Base-by-base conservation (phyloP, 2,797 vertebrate species). In the Apogon hyalosoma region DNA sequence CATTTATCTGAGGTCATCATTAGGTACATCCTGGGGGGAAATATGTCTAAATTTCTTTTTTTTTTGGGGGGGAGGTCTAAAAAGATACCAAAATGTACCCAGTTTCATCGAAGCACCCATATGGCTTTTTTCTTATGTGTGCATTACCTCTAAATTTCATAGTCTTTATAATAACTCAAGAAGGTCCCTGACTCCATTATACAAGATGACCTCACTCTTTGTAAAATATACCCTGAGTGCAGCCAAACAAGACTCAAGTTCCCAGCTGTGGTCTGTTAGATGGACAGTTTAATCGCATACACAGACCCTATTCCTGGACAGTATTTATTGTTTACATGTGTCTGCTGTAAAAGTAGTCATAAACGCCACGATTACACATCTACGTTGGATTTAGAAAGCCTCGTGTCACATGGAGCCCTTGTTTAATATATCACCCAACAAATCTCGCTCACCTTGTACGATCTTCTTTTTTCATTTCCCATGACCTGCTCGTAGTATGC, bases 381-480 rank as follows among this genome's bases (percentile, higher is more conserved):
- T n/a, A 58, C 49, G 31, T 33, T 65, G 43, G 64, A 21, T 68
- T 41, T 33, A 38, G 52, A 56, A 5, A 52, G 54, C 38, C 4
- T 13, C 63, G 2, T 54, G 51, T 69, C 53, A 58, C 18, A 11
- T 51, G 38, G n/a, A 52, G 19, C 42, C 40, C 33, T 46, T 21
- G 38, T 68, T 66, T 51, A 38, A 68, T 76, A 49, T 55, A 54
- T 79, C 58, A 42, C 53, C 57, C n/a, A 53, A 62, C 15, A 67
- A 56, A 79, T 67, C 19, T 60, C n/a, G 36, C 46, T 72, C 45
- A 7, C 21, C 18, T 2, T 19, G 11, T 56, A 21, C 12, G 59
- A 1, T 31, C 6, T 45, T 15, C 38, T 19, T 63, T 41, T 68
- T 18, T 75, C 66, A 62, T 57, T 62, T 63, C 36, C 51, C 14